Conservation (phyloP, 2,888 invertebrate species). For the Branchipolynoe longqiensis region DNA sequence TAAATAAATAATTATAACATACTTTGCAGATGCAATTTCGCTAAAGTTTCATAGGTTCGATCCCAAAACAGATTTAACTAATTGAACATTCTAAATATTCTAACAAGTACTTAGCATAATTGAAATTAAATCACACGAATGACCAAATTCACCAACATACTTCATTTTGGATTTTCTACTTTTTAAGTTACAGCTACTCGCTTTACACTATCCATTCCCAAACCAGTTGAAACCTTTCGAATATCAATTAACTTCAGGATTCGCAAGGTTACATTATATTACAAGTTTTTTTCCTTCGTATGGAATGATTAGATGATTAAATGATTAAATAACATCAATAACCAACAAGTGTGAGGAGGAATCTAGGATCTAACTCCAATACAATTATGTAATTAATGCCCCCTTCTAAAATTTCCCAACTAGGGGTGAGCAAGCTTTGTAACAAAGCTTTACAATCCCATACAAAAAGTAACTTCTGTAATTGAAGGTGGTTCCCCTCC, state of each 20-base stretch:
- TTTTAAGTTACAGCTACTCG: neutral
- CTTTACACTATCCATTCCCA: neutral
- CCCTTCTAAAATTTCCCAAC: no score
- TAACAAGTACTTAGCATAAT: no score
- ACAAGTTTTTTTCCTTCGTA: neutral
- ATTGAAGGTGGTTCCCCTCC: neutral
- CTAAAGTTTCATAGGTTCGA: no score
- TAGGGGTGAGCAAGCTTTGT: neutral
- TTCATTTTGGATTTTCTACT: neutral
- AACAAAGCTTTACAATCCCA: neutral
- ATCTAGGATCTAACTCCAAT: constrained; percentile 2
- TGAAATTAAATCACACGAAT: no score
- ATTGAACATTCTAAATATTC: no score
- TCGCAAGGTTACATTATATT: no score
- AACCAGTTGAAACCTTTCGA: neutral
- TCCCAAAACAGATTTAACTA: constrained; percentile 22
- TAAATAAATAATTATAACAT: constrained; percentile 33
- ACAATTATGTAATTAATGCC: no score
- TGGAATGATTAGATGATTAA: constrained; percentile 48
- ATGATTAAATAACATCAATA: constrained; percentile 35
- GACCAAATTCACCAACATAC: neutral
- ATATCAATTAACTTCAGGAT: no score
- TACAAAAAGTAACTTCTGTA: constrained; percentile 17
- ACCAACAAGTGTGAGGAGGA: constrained; percentile 31
- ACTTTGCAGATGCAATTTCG: neutral